Percentiles rank a stretch among this genome's conserved stretches.
phyloP scores from a whole-genome alignment of 2,113 vertebrate species.

The Pavo muticus region DNA sequence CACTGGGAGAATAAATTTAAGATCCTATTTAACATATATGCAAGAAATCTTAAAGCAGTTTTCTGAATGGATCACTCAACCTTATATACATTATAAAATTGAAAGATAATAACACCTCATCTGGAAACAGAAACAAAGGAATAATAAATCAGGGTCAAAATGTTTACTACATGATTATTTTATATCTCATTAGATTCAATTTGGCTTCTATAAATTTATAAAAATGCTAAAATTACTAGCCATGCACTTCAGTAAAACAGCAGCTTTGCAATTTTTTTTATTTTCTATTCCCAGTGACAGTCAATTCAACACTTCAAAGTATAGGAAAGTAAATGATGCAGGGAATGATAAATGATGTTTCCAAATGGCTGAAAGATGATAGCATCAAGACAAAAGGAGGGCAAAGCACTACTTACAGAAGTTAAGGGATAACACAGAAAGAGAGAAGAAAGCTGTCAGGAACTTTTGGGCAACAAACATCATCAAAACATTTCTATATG shows the following conservation, averaged over 20 bases:
- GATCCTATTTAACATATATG: neutral
- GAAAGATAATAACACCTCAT: neutral
- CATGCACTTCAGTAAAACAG: constrained; percentile 29
- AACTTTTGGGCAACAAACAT: constrained; percentile 48
- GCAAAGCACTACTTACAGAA: constrained; percentile 48
- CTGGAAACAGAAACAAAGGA: constrained; percentile 4
- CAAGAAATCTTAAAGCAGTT: neutral
- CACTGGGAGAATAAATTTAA: neutral
- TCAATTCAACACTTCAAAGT: constrained; percentile 87
- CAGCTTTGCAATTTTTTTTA: constrained; percentile 53
- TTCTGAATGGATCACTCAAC: neutral
- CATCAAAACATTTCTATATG: constrained; percentile 3
- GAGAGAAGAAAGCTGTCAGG: constrained; percentile 50
- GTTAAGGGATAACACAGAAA: constrained; percentile 63
- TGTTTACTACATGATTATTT: constrained; percentile 22
- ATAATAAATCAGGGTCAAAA: constrained; percentile 17
- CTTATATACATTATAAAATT: neutral
- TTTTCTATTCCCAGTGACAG: constrained; percentile 81
- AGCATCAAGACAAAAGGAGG: constrained; percentile 73
- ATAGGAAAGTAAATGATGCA: constrained; percentile 83
- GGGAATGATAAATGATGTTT: constrained; percentile 86
- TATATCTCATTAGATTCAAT: constrained; percentile 11
- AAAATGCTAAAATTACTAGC: constrained; percentile 58
- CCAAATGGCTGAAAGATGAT: constrained; percentile 82
- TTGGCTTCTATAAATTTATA: neutral